phyloP scores from a whole-genome alignment of 2,888 invertebrate genomes.

The Acleris cristana region DNA sequence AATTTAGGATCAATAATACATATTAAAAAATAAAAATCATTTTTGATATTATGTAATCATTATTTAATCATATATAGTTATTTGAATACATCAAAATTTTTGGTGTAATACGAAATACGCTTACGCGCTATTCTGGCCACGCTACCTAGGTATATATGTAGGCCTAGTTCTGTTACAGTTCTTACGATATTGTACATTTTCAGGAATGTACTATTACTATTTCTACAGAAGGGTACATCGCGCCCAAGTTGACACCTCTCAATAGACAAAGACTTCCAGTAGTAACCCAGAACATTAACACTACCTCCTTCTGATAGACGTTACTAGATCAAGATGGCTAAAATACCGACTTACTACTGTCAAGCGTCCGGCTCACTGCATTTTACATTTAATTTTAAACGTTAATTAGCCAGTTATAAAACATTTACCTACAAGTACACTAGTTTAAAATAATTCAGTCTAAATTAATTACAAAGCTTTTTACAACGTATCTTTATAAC shows the following conservation, averaged over 20 bases:
- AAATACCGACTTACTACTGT: neutral
- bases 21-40: conserved; percentile 49
- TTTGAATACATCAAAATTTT: conserved; percentile 79
- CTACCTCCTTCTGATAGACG: neutral
- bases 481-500: conserved; percentile 33
- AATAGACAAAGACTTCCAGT: conserved; percentile 3
- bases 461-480: conserved; percentile 43
- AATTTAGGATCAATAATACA: neutral
- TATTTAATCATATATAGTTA: conserved; percentile 76
- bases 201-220: conserved; percentile 77
- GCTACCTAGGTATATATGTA: conserved; percentile 62
- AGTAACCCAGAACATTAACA: neutral
- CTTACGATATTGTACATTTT: conserved; percentile 72
- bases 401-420: conserved; percentile 37
- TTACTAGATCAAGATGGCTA: neutral
- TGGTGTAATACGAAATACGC: conserved; percentile 78
- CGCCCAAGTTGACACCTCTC: conserved; percentile 12
- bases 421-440: conserved; percentile 36
- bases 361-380: conserved; percentile 8
- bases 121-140: conserved; percentile 61
- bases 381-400: conserved; percentile 29
- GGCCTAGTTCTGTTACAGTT: conserved; percentile 51
- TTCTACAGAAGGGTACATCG: conserved; percentile 32
- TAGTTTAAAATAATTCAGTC: conserved; percentile 43
- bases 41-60: conserved; percentile 64